Evolutionary conservation across 2,888 invertebrate genomes (phyloP), one percentile per base, ranked within the genome.

Genomic region (Lepidocyrtoides sp.): DNA sequence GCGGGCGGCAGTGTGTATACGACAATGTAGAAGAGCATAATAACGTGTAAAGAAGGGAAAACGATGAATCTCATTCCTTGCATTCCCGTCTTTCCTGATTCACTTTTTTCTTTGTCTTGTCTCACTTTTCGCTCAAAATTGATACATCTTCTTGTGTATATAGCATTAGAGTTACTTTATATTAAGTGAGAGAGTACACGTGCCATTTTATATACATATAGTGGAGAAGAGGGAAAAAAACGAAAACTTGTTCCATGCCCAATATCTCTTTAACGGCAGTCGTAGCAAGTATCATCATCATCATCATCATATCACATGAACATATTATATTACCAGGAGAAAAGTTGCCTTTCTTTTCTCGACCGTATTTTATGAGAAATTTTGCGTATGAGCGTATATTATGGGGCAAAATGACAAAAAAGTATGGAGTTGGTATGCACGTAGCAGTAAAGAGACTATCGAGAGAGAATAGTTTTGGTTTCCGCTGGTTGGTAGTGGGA

Each of bases 181-280:
- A 69, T 36, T 7, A 5, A 36, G 4, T 20, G 17, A 36, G 4
- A 8, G 17, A 69, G 69, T 8, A 32, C 32, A 66, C 36, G 23
- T 29, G 17, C 36, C 26, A 12, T 14, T 4, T 2, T 63, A 23
- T 14, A 60, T 14, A 23, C 23, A 57, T 8, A 14, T 63, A 29
- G 14, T 3, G 14, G 14, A 54, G 17, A 54, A 54, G 51, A 54
- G 12, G 48, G 12, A 48, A 12, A 69, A 36, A 63, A 63, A 63
- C 1, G 48, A 54, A 54, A 63, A 82, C 41, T 83, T n/a, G 23
- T 44, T 83, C 26, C 20, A 54, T 32, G 66, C 17, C 72, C 72
- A 72, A 84, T 72, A 72, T 84, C 69, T 69, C 29, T 72, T 69
- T 84, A 84, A 69, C 84, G 66, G 83, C 66, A 10, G 36, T 36